Percentiles rank a stretch among this genome's conserved stretches.
Conservation (phyloP, 1,140 invertebrate genomes). For the Diabrotica undecimpunctata region DNA sequence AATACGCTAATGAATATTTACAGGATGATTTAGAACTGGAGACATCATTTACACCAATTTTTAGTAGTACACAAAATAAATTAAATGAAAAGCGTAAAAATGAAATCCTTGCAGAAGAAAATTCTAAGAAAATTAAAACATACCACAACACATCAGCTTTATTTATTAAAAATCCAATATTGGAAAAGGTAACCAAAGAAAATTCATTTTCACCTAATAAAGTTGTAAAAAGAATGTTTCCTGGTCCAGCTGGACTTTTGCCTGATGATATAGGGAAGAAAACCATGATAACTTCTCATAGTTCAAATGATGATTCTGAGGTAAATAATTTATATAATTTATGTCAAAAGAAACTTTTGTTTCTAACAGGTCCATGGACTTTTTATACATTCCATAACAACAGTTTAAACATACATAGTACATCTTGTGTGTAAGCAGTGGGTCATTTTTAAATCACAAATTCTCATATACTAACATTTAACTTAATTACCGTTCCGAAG, state of each 20-base stretch:
- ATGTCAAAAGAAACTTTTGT: no score
- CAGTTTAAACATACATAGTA: no score
- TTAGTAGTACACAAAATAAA: constrained; percentile 7
- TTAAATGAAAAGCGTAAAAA: background rate
- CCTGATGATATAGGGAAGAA: constrained; percentile 13
- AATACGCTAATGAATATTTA: background rate
- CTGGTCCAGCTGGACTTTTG: constrained; percentile 31
- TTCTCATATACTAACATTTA: no score
- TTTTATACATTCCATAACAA: no score
- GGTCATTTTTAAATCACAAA: no score
- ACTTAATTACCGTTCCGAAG: no score
- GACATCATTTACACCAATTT: background rate
- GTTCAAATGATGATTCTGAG: background rate
- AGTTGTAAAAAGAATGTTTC: constrained; percentile 28
- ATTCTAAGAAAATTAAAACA: background rate
- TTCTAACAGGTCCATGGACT: no score
- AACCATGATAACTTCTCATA: background rate
- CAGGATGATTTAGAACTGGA: constrained; percentile 6
- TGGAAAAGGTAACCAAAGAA: background rate
- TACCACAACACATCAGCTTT: background rate
- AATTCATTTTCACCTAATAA: background rate
- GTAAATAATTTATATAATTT: background rate
- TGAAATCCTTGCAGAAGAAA: background rate
- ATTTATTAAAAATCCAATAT: background rate
- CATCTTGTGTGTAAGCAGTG: no score